Evolutionary conservation across 2,888 invertebrate species (phyloP), one percentile per base, ranked within the genome.

Genomic region (Lasioglossum calceatum): DNA sequence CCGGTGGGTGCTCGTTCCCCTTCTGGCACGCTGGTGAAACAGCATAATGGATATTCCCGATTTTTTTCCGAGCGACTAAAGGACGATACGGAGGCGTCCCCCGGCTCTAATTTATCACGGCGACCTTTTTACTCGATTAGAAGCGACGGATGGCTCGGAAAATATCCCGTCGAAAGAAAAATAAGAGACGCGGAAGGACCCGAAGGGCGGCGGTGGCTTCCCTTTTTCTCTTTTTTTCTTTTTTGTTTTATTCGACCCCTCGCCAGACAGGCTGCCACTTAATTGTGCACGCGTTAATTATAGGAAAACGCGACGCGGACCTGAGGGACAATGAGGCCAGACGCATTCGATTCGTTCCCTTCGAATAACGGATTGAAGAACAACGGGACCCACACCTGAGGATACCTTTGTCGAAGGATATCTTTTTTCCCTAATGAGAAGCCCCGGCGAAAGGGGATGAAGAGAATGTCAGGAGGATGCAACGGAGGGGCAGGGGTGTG

Each of bases 361-460:
- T 77, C 74, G 61, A 79, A 42, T 71, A 39, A 71, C 76, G 87
- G 79, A 87, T 77, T 64, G 67, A 71, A 73, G 74, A 72, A 87
- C 79, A 83, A 87, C 84, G 78, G 73, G 32, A 61, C 70, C 75
- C 72, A 23, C 87, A 81, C 78, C 79, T 77, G 87, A 84, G 70
- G 81, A 81, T 78, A 87, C 83, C 87, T 77, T 79, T 47, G 78
- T 81, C 82, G 86, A 85, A 84, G 87, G 87, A 89, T 86, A 86
- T 85, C 84, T 88, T 82, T 83, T 89, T 89, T 81, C 85, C 84
- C 64, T 89, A 88, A 90, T 88, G 89, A 86, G 86, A 83, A 86
- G 86, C 80, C 88, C 81, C 73, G 74, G 80, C 23, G 70, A 23
- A 74, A 88, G 85, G 81, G 78, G 76, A 78, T 61, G 76, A 79